Evolutionary conservation across 1,140 invertebrate species (phyloP).

Genomic region (Dinoponera quadriceps): DNA sequence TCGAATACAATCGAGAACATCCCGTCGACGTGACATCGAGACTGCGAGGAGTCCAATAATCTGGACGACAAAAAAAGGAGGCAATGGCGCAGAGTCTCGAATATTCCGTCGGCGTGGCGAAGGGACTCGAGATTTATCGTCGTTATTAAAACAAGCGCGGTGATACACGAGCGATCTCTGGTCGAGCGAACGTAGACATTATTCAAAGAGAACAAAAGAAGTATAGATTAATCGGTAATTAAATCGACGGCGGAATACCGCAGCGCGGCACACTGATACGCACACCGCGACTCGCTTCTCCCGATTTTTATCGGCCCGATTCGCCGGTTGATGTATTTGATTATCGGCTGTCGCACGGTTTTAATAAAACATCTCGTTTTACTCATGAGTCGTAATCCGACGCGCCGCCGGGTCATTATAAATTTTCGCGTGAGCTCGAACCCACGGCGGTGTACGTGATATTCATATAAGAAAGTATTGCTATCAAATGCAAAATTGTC

Average conservation of each 20-base stretch:
- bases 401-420: constrained; percentile 12
- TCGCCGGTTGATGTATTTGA: constrained; percentile 43
- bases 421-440: neutral
- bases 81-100: constrained; percentile 50
- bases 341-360: constrained; percentile 15
- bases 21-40: constrained; percentile 56
- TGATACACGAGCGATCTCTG: constrained; percentile 55
- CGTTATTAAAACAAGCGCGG: constrained; percentile 71
- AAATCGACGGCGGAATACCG: constrained; percentile 61
- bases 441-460: neutral
- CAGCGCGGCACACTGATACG: constrained; percentile 50
- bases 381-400: constrained; percentile 26
- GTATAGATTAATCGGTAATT: constrained; percentile 73
- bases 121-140: constrained; percentile 67
- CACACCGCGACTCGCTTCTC: constrained; percentile 30
- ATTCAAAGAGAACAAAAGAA: constrained; percentile 69
- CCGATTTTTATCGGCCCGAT: constrained; percentile 54
- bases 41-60: constrained; percentile 60
- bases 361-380: constrained; percentile 51
- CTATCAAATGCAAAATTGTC: too few relatives aligned
- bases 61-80: constrained; percentile 55
- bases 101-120: constrained; percentile 57
- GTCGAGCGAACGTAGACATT: constrained; percentile 51
- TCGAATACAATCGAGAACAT: constrained; percentile 43
- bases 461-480: too few relatives aligned